Percentiles rank a stretch among this genome's conserved stretches.
phyloP scores from a whole-genome alignment of 1,140 invertebrate genomes.

The Muscidifurax raptorellus region DNA sequence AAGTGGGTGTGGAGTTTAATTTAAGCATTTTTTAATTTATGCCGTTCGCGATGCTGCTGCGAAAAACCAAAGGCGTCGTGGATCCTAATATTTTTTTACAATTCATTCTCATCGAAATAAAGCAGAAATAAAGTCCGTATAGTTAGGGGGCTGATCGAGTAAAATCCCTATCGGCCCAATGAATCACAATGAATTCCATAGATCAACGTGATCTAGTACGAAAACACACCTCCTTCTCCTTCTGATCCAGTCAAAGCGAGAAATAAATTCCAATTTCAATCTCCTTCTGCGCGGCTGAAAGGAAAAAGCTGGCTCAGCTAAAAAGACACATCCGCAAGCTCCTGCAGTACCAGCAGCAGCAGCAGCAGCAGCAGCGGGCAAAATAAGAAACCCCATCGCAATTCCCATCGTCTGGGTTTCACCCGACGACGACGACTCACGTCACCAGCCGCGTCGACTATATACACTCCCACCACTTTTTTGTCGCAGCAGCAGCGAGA shows the following conservation, averaged over 20 bases:
- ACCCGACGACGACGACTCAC: no score
- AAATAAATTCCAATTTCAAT: conserved; percentile 3
- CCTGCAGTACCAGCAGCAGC: not conserved
- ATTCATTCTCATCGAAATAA: no score
- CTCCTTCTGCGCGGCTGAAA: not conserved
- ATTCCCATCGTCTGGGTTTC: not conserved
- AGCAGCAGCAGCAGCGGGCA: not conserved
- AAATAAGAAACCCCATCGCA: not conserved
- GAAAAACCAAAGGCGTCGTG: not conserved
- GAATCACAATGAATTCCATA: not conserved
- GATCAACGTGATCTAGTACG: not conserved
- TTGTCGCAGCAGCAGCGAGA: not conserved
- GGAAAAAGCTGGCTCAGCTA: not conserved
- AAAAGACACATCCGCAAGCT: not conserved
- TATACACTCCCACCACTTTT: no score
- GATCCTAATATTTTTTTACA: no score
- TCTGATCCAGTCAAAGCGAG: not conserved
- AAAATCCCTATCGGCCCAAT: not conserved
- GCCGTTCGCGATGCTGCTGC: no score
- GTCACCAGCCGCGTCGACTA: not conserved
- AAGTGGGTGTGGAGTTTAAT: no score
- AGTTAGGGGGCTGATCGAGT: no score
- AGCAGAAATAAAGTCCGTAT: no score
- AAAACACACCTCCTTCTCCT: conserved; percentile 21
- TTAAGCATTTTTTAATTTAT: no score